A percentile compares a stretch with the other conserved stretches of the same genome.
These are phyloP conservation scores for Napeogenes sylphis DNA, from an alignment of 2,888 invertebrate genomes.

Conservation along the genomic window DNA sequence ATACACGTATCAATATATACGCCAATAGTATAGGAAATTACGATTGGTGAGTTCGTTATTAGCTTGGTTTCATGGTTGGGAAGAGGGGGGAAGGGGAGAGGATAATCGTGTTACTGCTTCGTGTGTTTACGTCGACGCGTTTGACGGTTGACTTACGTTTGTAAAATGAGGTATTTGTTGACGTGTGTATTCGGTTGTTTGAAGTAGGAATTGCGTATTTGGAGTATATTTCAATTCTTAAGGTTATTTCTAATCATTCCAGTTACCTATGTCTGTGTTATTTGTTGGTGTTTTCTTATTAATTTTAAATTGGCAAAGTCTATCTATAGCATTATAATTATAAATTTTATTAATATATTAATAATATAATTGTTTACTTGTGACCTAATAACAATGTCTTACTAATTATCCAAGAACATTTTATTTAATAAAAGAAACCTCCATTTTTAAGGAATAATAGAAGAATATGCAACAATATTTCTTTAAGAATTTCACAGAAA, in stretches of 20 bases:
- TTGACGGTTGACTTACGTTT: constrained; percentile 26
- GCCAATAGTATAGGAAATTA: constrained; percentile 41
- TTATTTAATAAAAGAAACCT: too few relatives aligned
- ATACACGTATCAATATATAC: background rate
- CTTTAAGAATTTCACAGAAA: too few relatives aligned
- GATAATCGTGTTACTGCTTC: constrained; percentile 27
- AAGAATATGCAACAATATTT: too few relatives aligned
- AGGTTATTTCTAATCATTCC: background rate
- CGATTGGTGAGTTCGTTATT: constrained; percentile 50
- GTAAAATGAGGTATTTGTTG: constrained; percentile 15
- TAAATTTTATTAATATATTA: too few relatives aligned
- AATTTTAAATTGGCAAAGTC: background rate
- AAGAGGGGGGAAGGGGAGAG: constrained; percentile 17
- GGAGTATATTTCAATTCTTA: background rate
- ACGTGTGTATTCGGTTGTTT: constrained; percentile 16
- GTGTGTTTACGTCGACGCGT: constrained; percentile 21
- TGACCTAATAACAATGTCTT: too few relatives aligned
- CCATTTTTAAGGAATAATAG: too few relatives aligned
- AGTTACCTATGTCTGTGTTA: background rate
- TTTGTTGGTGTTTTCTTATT: background rate
- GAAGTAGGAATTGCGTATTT: constrained; percentile 4
- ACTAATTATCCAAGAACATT: too few relatives aligned
- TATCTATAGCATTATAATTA: too few relatives aligned
- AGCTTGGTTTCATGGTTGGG: constrained; percentile 40
- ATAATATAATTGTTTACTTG: too few relatives aligned